phyloP scores from a whole-genome alignment of 2,797 vertebrate genomes.

The Malurus leucopterus region DNA sequence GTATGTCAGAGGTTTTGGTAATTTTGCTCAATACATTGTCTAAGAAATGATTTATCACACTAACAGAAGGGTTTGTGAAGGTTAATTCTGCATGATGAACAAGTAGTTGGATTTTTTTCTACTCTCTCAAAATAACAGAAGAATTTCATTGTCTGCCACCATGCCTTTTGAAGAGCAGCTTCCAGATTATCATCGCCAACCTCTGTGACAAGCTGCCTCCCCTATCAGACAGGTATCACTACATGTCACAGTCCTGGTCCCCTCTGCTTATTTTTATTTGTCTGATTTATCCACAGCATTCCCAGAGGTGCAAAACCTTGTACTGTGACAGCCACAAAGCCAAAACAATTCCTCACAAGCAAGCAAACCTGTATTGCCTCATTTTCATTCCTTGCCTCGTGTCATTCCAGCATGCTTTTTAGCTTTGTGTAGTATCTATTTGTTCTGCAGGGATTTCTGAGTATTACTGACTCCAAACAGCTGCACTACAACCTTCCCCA shows the following conservation, averaged over 20 bases:
- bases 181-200: not conserved
- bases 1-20: not conserved
- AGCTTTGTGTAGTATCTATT: not conserved
- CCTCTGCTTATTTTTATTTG: not conserved
- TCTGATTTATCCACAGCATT: not conserved
- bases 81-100: not conserved
- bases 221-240: not conserved
- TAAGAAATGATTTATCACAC: not conserved
- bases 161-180: not conserved
- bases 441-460: not conserved
- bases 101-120: not conserved
- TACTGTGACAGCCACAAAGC: not conserved
- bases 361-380: not conserved
- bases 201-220: not conserved
- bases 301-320: not conserved
- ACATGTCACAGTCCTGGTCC: not conserved
- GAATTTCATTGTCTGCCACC: not conserved
- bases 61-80: not conserved
- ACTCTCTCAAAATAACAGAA: not conserved
- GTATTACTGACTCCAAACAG: not conserved
- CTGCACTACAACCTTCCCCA: not conserved
- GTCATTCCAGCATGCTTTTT: not conserved
- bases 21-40: not conserved
- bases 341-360: not conserved
- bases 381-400: not conserved